phyloP scores from a whole-genome alignment of 2,113 vertebrate species.

The Pipra filicauda region DNA sequence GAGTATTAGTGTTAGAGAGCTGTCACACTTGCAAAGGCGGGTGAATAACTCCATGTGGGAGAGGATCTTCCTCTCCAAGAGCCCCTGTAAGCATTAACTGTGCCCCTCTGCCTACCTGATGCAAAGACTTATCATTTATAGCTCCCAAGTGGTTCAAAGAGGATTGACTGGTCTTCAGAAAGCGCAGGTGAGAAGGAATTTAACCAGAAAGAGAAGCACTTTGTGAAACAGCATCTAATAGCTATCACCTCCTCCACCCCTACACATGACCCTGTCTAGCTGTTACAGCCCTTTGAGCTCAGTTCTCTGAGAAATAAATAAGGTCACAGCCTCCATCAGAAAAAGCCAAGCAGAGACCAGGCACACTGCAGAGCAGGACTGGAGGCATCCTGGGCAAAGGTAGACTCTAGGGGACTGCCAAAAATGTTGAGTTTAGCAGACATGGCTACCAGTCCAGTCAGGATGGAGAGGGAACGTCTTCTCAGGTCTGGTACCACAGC shows the following conservation, averaged over 20 bases:
- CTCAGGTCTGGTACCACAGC: neutral
- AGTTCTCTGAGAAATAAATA: neutral
- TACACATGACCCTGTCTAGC: accelerated
- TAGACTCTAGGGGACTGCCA: neutral
- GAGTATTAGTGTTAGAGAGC: neutral
- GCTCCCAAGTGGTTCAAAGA: neutral
- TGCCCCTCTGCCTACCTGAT: neutral
- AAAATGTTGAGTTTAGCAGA: neutral
- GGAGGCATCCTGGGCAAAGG: neutral
- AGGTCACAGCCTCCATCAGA: neutral
- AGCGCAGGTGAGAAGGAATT: neutral
- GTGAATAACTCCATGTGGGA: neutral
- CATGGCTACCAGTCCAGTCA: too few species aligned
- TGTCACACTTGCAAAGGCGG: neutral
- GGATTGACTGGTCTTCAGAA: neutral
- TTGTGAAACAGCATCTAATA: neutral
- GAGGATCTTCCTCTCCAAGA: neutral
- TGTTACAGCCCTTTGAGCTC: neutral
- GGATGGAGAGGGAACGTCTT: neutral
- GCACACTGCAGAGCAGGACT: neutral
- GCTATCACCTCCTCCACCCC: neutral
- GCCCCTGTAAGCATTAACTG: neutral
- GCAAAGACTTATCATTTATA: neutral
- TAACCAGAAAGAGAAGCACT: neutral
- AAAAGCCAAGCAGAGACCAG: neutral